Base-by-base conservation (phyloP, 1,140 invertebrate species). In the Papilio polytes region DNA sequence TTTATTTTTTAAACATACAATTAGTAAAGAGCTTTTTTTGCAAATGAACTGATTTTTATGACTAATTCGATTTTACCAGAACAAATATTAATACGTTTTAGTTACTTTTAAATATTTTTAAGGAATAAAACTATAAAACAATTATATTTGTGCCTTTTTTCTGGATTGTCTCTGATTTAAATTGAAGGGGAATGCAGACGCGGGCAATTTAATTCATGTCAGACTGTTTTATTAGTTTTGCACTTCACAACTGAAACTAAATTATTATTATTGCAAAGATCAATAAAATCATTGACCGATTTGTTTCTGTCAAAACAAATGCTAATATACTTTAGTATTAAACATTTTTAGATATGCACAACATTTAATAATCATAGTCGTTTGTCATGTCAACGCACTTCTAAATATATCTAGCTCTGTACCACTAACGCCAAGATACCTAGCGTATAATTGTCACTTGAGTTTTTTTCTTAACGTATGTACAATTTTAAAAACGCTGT, bases 331-430 rank as follows among this genome's bases (percentile, higher is more conserved):
- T 66, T 31, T 26, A 12, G 63, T 26, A 15, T 15, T 66, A 13
- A 66, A 66, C 36, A 66, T 12, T 1, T 15, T 31, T 15, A 66
- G 22, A 66, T n/a, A n/a, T 13, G 10, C 22, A 31, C 20, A 66
- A 10, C 12, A 66, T 31, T 31, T 10, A 31, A 36, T 63, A 63
- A 12, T 22, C 2, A 8, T 3, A 26, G 20, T 26, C 59, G 26
- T 66, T 31, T 31, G 63, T 66, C 63, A 66, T 66, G 63, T 66
- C 63, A 26, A 66, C 22, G 63, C 26, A 31, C 22, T 26, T 66
- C 63, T 66, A 66, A 66, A 66, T 18, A 66, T 66, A 66, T 66
- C 3, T 66, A 66, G 63, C 63, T 66, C 63, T 66, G n/a, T n/a
- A 18, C 0, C 36, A 26, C 63, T 66, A 66, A 66, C 13, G 63